These are phyloP conservation scores for Drosophila micromelanica DNA, from an alignment of 1,140 invertebrate genomes.

Conservation along the genomic window DNA sequence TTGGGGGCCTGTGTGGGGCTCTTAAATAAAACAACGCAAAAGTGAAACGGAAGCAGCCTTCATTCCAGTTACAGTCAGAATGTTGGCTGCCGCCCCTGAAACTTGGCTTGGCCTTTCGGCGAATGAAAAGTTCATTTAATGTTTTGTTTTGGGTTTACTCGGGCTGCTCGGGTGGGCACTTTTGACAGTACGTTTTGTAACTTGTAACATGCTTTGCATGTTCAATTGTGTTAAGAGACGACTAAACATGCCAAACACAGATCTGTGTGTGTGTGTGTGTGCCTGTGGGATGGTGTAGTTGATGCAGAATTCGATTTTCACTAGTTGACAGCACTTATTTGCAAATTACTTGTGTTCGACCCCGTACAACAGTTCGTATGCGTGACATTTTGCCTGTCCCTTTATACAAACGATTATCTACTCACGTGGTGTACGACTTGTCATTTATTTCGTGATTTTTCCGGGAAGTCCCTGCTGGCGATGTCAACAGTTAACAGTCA, in stretches of 20 bases:
- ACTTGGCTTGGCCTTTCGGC: conserved; percentile 23
- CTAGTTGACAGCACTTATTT: conserved; percentile 69
- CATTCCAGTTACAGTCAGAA: background rate
- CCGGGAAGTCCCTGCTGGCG: background rate
- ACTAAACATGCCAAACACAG: conserved; percentile 21
- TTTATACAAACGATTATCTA: background rate
- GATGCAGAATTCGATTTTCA: conserved; percentile 54
- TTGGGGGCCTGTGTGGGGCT: too few relatives aligned
- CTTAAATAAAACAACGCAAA: conserved; percentile 54
- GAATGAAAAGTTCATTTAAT: conserved; percentile 50
- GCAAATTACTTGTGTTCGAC: conserved; percentile 66
- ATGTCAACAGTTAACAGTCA: too few relatives aligned
- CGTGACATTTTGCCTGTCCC: conserved; percentile 16
- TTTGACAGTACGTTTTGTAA: conserved; percentile 63
- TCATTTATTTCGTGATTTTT: conserved; percentile 23
- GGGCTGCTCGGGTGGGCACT: conserved; percentile 27
- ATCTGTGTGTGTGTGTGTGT: background rate
- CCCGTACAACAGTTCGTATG: conserved; percentile 34
- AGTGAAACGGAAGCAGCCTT: conserved; percentile 28
- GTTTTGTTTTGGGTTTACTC: conserved; percentile 44
- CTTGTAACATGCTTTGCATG: conserved; percentile 60
- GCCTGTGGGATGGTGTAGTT: background rate
- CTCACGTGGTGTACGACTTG: conserved; percentile 1
- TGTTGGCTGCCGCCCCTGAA: conserved; percentile 6
- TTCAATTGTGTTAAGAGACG: conserved; percentile 44